Base-by-base conservation (phyloP, 92 coral and sea anemone genomes). In the Umimayanthus chanpuru region DNA sequence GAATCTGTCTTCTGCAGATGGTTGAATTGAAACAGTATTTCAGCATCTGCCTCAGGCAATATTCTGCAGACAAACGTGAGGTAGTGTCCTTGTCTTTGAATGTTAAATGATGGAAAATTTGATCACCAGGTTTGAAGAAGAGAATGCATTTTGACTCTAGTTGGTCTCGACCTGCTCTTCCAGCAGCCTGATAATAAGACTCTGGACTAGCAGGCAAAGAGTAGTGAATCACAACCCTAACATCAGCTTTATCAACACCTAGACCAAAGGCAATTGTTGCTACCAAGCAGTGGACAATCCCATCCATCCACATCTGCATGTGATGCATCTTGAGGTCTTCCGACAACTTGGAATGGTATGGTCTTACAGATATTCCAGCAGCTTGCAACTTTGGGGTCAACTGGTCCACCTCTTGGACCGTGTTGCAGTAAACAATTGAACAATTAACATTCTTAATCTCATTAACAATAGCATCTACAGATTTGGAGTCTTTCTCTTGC, bases 201-300 rank as follows among this genome's bases (percentile, higher is more conserved):
- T 87, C 85, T 0, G 78, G 67, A 77, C 84, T 77, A 7, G 40
- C 89, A 21, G 89, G 89, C 49, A 87, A 38, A 32, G 89, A 61
- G 77, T 87, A 87, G 73, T 87, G 85, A 9, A 87, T 77, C 1
- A 90, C 88, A 9, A 80, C 39, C 40, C 90, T 49, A 2, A 87
- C 89, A 80, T 90, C 20, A 8, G 86, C 65, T 36, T 90, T 86
- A 65, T 90, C 80, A 2, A 90, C 81, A 6, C 92, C 90, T 61
- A 90, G 38, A 0, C 92, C 90, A 90, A 86, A 86, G 0, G 92
- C 92, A 58, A 32, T 70, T 4, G 92, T 90, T 71, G 86, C 88
- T 21, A 86, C 87, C 20, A 90, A 20, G 55, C 87, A 79, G 14
- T 77, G 74, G 4, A 90, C 30, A 38, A 10, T 16, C 32, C 84